Evolutionary conservation across 2,797 vertebrate species (phyloP).

Genomic region (Thunnus albacares): DNA sequence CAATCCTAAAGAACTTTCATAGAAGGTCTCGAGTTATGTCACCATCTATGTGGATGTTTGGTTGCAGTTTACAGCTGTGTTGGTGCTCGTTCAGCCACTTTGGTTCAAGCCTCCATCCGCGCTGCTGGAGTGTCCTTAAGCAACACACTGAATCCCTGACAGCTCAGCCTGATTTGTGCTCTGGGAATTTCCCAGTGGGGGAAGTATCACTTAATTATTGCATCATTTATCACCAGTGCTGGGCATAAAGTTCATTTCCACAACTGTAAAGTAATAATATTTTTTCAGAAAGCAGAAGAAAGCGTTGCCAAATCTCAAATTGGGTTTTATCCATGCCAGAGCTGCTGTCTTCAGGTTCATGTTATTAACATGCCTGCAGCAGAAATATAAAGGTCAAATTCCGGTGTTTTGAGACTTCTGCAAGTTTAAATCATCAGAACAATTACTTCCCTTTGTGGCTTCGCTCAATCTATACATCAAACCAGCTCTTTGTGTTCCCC

Average conservation of each 20-base stretch:
- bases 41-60: conserved; percentile 10
- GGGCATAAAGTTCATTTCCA: conserved; percentile 45
- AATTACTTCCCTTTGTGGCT: conserved; percentile 43
- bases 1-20: conserved; percentile 35
- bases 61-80: not conserved
- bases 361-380: conserved; percentile 44
- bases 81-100: conserved; percentile 12
- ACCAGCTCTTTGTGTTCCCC: conserved; percentile 49
- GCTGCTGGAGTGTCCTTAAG: conserved; percentile 46
- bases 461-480: conserved; percentile 49
- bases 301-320: conserved; percentile 16
- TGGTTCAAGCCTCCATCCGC: conserved; percentile 12
- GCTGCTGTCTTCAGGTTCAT: conserved; percentile 26
- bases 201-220: conserved; percentile 65
- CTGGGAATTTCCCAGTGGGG: conserved; percentile 35
- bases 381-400: conserved; percentile 63
- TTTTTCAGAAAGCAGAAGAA: conserved; percentile 1
- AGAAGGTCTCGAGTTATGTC: conserved; percentile 30
- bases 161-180: conserved; percentile 44
- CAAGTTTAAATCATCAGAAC: conserved; percentile 41
- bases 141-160: conserved; percentile 47
- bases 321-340: conserved; percentile 30
- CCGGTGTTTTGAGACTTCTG: conserved; percentile 41
- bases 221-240: conserved; percentile 46
- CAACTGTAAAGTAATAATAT: conserved; percentile 23